phyloP scores from a whole-genome alignment of 2,888 invertebrate species.

The Melipona bicolor region DNA sequence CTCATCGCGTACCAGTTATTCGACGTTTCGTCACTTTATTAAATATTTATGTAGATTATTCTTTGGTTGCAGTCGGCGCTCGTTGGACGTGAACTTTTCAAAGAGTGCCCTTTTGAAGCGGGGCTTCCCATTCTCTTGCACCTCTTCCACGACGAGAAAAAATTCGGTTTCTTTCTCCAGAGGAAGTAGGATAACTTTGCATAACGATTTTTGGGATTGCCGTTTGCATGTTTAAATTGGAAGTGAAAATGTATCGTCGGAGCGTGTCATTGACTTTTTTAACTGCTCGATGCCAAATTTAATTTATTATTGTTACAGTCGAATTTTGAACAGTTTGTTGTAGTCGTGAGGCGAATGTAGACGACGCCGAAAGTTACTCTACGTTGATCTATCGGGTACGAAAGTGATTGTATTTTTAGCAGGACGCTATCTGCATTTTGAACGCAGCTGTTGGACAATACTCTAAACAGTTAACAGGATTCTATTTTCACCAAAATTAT shows the following conservation, averaged over 20 bases:
- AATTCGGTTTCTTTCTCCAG: not conserved
- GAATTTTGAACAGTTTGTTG: slow-evolving; percentile 21
- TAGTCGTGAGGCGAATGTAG: slow-evolving; percentile 22
- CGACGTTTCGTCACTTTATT: slow-evolving; percentile 37
- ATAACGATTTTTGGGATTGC: not conserved
- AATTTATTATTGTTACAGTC: not conserved
- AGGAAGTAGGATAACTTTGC: not conserved
- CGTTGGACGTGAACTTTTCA: slow-evolving; percentile 30
- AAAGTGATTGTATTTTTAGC: slow-evolving; percentile 25
- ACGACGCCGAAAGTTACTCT: not conserved
- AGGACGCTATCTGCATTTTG: slow-evolving; percentile 18
- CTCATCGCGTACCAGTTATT: slow-evolving; percentile 12
- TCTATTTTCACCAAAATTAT: not conserved
- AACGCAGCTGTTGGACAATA: not conserved
- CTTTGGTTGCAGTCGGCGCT: not conserved
- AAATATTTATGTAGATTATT: slow-evolving; percentile 38
- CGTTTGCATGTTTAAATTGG: not conserved
- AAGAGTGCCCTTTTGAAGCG: slow-evolving; percentile 3
- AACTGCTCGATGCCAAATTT: not conserved
- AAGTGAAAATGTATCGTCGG: not conserved
- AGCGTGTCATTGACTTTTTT: not conserved
- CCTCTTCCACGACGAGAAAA: not conserved
- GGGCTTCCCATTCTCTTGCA: not conserved
- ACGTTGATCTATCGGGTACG: not conserved
- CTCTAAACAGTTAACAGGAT: not conserved